A percentile compares a stretch with the other conserved stretches of the same genome.
Conservation (phyloP, 2,888 invertebrate species). For the Ophion ellenae region DNA sequence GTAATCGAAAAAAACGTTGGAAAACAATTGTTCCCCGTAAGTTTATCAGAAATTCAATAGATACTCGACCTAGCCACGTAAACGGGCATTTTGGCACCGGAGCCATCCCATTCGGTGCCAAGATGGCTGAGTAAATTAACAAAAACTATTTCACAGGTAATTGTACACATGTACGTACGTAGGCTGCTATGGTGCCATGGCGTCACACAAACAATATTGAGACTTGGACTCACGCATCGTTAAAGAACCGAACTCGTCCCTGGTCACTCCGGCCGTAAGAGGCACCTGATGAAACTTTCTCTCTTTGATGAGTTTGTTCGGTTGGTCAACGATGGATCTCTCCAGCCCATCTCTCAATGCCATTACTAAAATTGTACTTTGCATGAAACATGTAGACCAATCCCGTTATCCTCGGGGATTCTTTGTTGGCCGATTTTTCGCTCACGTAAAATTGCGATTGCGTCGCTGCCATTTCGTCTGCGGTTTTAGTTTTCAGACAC, state of each 20-base stretch:
- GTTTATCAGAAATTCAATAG: too few species aligned
- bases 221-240: constrained; percentile 23
- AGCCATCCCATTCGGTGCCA: too few species aligned
- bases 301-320: constrained; percentile 85
- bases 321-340: constrained; percentile 87
- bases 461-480: constrained; percentile 34
- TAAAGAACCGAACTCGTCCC: constrained; percentile 86
- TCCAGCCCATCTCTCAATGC: constrained; percentile 87
- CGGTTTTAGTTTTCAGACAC: constrained; percentile 85
- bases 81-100: too few species aligned
- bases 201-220: not conserved
- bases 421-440: not conserved
- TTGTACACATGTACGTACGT: too few species aligned
- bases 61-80: too few species aligned
- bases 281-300: constrained; percentile 87
- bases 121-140: too few species aligned
- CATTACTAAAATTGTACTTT: constrained; percentile 84
- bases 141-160: too few species aligned
- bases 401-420: not conserved
- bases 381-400: not conserved
- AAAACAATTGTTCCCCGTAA: too few species aligned
- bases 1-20: too few species aligned
- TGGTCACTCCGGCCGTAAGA: constrained; percentile 87
- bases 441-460: constrained; percentile 17
- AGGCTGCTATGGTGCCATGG: too few species aligned